Percentiles rank a stretch among this genome's conserved stretches.
Conservation (phyloP, 2,113 vertebrate genomes). For the Oncorhynchus mykiss region DNA sequence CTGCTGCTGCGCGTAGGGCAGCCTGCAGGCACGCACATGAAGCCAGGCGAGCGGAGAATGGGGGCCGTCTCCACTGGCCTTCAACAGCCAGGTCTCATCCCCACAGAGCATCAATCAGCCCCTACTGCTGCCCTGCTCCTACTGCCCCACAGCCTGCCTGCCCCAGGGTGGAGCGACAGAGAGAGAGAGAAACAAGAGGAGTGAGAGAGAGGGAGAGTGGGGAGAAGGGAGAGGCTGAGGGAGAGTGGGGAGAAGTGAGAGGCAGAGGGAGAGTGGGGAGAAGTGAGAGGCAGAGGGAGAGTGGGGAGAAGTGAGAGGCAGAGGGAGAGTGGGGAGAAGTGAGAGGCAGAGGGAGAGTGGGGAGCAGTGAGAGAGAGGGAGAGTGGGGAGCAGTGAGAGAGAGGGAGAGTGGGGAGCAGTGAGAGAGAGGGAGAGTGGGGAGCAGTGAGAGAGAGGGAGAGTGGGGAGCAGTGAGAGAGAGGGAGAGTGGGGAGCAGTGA, state of each 20-base stretch:
- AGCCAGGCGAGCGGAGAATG: conserved; percentile 77
- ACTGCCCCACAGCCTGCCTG: too few relatives aligned
- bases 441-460: neutral
- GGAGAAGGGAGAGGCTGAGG: neutral
- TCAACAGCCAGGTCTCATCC: conserved; percentile 74
- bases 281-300: too few relatives aligned
- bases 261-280: too few relatives aligned
- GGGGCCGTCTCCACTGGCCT: conserved; percentile 42
- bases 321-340: too few relatives aligned
- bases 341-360: neutral
- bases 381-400: neutral
- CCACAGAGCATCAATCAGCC: conserved; percentile 12
- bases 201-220: neutral
- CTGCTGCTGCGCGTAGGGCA: conserved; percentile 73
- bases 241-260: too few relatives aligned
- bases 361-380: neutral
- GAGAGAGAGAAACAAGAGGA: neutral
- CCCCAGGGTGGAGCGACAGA: too few relatives aligned
- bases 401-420: too few relatives aligned
- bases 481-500: too few relatives aligned
- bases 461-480: too few relatives aligned
- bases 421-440: neutral
- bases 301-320: too few relatives aligned
- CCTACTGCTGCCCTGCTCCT: conserved; percentile 3
- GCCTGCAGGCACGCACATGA: conserved; percentile 86